Base-by-base conservation (phyloP, 2,888 invertebrate genomes). In the Xiphydria camelus region DNA sequence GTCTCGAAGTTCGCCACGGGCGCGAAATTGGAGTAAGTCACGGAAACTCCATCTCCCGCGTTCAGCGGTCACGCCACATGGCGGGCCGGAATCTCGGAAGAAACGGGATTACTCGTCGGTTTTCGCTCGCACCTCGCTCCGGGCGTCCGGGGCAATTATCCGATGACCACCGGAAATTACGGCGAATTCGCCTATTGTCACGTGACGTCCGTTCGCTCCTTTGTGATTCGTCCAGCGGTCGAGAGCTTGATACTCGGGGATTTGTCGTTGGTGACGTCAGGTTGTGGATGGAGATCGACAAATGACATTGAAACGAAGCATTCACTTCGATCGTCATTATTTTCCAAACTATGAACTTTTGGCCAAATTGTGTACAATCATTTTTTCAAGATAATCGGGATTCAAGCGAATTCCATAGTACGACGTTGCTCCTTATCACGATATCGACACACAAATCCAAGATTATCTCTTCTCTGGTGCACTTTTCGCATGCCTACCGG, bases 111-210 rank as follows among this genome's bases (percentile, higher is more conserved):
- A 26, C n/a, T 19, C 12, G 25, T 17, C 9, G n/a, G 14, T 36
- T n/a, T 29, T 29, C 32, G 5, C 36, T 19, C 17, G 23, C 20
- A 17, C 21, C 44, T 4, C 23, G 7, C 10, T 17, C 38, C n/a
- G 7, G 10, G 20, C n/a, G n/a, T n/a, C n/a, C n/a, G n/a, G n/a
- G n/a, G n/a, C 41, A 22, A 19, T 18, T 39, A 17, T 23, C 41
- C 46, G 38, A 44, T 52, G 53, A 45, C 39, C 46, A 41, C 45
- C 51, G 53, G 51, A 55, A 55, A 51, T 54, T 54, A 54, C 51
- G 43, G 39, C 51, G 49, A 49, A 55, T 55, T 54, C 51, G 51
- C 45, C 47, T 15, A 3, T 9, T 17, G 21, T 43, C 21, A 38
- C 43, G 37, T 37, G 43, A 43, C 36, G 37, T 25, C 22, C 15